Percentiles rank a stretch among this genome's conserved stretches.
These are phyloP conservation scores for Phallusia fumigata DNA, from an alignment of 23 tunicate species.

Conservation along the genomic window DNA sequence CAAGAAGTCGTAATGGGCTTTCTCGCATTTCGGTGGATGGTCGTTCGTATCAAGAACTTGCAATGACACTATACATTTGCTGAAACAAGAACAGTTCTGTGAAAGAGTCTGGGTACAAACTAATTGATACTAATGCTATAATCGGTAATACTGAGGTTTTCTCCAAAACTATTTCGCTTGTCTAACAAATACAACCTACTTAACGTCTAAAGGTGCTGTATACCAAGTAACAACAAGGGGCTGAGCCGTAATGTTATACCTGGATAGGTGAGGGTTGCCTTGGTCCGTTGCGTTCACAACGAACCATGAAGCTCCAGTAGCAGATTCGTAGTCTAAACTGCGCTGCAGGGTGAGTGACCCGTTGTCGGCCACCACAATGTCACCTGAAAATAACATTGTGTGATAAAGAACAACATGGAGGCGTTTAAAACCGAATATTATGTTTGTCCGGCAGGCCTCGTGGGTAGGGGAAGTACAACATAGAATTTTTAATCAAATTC, in stretches of 20 bases:
- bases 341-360: neutral
- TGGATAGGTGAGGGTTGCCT: neutral
- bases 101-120: neutral
- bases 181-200: too few species aligned
- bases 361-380: neutral
- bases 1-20: neutral
- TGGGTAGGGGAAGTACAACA: too few species aligned
- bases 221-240: too few species aligned
- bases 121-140: too few species aligned
- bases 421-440: too few species aligned
- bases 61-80: neutral
- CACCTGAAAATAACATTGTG: neutral
- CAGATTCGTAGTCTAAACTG: neutral
- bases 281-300: neutral
- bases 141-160: too few species aligned
- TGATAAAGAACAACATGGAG: too few species aligned
- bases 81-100: neutral
- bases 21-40: neutral
- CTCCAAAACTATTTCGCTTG: too few species aligned
- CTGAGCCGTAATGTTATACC: neutral
- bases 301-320: neutral
- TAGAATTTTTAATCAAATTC: too few species aligned
- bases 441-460: too few species aligned
- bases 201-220: too few species aligned
- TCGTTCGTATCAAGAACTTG: neutral